Base-by-base conservation (phyloP, 2,797 vertebrate genomes). In the Holocentrus rufus region DNA sequence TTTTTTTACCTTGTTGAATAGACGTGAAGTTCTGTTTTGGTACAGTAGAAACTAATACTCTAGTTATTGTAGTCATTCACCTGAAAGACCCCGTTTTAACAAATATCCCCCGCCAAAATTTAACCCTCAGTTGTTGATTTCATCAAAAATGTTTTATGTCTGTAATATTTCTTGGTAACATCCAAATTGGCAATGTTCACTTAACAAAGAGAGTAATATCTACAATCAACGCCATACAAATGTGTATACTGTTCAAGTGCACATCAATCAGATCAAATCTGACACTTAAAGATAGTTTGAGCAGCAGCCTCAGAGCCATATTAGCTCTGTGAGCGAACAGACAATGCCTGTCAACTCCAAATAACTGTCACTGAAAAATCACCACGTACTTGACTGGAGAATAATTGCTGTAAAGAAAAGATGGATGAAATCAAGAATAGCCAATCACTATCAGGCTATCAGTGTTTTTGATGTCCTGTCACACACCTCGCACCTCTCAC, bases 381-480 rank as follows among this genome's bases (percentile, higher is more conserved):
- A 13, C 36, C 36, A 50, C 22, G 39, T 15, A 39, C 46, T 69
- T 20, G 69, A 25, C 4, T 52, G 17, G 22, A 42, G 34, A 44
- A 20, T 53, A 34, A 8, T 59, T 15, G 3, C 65, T 52, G 39
- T 62, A 34, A 57, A 65, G 65, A 74, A 62, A 68, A 66, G 72
- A 63, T 47, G 4, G 56, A 52, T 69, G 62, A 5, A 73, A 76
- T 69, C 67, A 59, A 69, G 55, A 67, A 70, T 44, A 65, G 46
- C 31, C 53, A 27, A 63, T 72, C 69, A 79, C 63, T 61, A 64
- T 83, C 50, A 59, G 69, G 67, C 55, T 83, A 27, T 80, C 5
- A 9, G 8, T 5, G 14, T 59, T 13, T 5, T 13, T 23, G 34
- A 23, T 60, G n/a, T 3, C 36, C 58, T 44, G 34, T 53, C 49